A percentile compares a stretch with the other conserved stretches of the same genome.
These are phyloP conservation scores for Acarapis woodi DNA, from an alignment of 1,140 invertebrate genomes.

Conservation along the genomic window DNA sequence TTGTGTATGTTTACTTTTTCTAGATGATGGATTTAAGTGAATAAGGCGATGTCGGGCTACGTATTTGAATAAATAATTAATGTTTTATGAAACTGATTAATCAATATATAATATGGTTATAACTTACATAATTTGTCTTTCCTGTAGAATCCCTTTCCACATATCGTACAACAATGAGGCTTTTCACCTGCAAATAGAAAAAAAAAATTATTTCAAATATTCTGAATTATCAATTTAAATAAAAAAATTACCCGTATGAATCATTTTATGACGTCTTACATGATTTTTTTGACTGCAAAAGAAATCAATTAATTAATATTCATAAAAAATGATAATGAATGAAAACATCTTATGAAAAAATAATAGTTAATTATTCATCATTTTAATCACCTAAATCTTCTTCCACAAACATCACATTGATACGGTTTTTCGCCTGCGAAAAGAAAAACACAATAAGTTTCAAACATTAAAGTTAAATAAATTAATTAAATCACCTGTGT, in stretches of 20 bases:
- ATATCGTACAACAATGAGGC: constrained; percentile 62
- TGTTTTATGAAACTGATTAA: background rate
- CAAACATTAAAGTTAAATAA: background rate
- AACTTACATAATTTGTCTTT: constrained; percentile 40
- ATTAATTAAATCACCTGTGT: constrained; percentile 8
- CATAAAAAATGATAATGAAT: no score
- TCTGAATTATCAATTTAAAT: no score
- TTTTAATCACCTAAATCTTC: no score
- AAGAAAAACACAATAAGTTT: background rate
- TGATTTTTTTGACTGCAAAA: constrained; percentile 16
- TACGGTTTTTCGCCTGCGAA: constrained; percentile 15
- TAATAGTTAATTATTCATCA: no score
- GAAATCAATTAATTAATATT: no score
- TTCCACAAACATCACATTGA: constrained; percentile 14
- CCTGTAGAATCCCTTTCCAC: constrained; percentile 51
- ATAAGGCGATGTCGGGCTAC: constrained; percentile 7
- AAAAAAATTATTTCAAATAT: no score
- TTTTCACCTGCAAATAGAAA: no score
- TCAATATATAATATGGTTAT: background rate
- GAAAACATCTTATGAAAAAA: no score
- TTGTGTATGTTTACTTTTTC: no score
- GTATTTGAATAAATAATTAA: background rate
- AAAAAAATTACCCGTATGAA: no score
- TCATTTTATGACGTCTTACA: constrained; percentile 19
- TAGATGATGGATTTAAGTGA: constrained; percentile 6